Conservation (phyloP, 2,797 vertebrate species). For the Tamandua tetradactyla region DNA sequence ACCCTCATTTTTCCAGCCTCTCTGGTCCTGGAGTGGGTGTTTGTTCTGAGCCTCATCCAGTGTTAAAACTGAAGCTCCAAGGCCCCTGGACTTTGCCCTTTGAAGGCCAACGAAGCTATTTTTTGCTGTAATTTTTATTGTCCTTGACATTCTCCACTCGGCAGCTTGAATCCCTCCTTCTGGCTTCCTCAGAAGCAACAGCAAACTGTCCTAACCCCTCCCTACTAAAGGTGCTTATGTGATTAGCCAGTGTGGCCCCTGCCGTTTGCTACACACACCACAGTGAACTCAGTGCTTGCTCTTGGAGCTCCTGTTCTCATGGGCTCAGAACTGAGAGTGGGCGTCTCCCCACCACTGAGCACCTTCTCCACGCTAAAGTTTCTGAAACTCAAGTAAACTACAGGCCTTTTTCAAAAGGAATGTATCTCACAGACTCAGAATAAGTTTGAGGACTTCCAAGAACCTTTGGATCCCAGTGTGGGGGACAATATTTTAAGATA, state of each 20-base stretch:
- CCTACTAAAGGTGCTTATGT: background rate
- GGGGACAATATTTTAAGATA: background rate
- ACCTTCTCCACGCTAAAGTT: background rate
- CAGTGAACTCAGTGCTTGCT: background rate
- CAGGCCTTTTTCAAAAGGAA: background rate
- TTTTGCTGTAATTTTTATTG: background rate
- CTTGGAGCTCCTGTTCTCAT: background rate
- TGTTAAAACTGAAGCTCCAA: background rate
- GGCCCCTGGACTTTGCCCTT: background rate
- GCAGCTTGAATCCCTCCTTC: background rate
- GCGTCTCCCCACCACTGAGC: fast-evolving
- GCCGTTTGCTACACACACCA: background rate
- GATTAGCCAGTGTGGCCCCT: background rate
- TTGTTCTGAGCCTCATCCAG: background rate
- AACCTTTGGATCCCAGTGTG: background rate
- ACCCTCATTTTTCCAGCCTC: background rate
- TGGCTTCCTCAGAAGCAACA: background rate
- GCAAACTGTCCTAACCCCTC: background rate
- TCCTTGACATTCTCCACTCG: slow-evolving; percentile 40
- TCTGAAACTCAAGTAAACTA: background rate
- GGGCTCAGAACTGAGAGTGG: background rate
- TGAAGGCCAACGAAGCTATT: background rate
- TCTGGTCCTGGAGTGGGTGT: background rate
- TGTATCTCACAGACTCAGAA: background rate
- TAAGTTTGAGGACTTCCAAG: background rate